Evolutionary conservation across 2,888 invertebrate genomes (phyloP).

Genomic region (Oscheius sp.): DNA sequence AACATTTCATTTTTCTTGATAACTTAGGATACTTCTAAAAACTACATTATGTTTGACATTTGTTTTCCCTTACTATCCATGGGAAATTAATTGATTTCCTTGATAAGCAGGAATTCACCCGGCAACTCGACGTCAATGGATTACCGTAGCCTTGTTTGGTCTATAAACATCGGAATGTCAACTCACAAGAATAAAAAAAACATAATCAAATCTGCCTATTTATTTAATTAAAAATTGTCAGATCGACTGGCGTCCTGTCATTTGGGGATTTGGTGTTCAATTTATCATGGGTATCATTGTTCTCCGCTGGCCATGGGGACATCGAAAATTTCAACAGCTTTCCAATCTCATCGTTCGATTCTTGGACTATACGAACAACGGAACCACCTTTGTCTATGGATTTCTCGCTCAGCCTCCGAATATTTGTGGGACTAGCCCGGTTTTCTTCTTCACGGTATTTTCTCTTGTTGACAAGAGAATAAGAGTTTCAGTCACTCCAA

Average conservation of each 20-base stretch:
- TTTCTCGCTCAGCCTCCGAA: conserved; percentile 68
- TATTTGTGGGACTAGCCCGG: conserved; percentile 72
- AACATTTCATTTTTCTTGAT: too few species aligned
- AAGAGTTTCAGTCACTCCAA: conserved; percentile 58
- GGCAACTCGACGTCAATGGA: too few species aligned
- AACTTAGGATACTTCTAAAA: too few species aligned
- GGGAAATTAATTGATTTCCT: too few species aligned
- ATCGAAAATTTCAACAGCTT: conserved; percentile 44
- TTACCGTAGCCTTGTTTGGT: too few species aligned
- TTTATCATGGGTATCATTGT: conserved; percentile 85
- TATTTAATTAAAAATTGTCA: conserved; percentile 46
- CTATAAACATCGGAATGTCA: too few species aligned
- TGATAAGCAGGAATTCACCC: too few species aligned
- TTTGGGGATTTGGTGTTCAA: conserved; percentile 84
- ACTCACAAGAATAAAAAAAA: too few species aligned
- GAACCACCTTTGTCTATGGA: conserved; percentile 83
- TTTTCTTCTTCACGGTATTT: conserved; percentile 83
- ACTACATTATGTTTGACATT: too few species aligned
- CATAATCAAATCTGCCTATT: too few species aligned
- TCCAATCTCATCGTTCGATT: conserved; percentile 76
- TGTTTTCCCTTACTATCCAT: too few species aligned
- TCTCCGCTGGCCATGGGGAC: conserved; percentile 73
- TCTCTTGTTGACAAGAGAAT: not conserved
- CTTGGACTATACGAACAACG: conserved; percentile 81
- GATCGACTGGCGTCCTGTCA: conserved; percentile 80